These are phyloP conservation scores for Notiomystis cincta DNA, from an alignment of 2,113 vertebrate species.

Conservation along the genomic window DNA sequence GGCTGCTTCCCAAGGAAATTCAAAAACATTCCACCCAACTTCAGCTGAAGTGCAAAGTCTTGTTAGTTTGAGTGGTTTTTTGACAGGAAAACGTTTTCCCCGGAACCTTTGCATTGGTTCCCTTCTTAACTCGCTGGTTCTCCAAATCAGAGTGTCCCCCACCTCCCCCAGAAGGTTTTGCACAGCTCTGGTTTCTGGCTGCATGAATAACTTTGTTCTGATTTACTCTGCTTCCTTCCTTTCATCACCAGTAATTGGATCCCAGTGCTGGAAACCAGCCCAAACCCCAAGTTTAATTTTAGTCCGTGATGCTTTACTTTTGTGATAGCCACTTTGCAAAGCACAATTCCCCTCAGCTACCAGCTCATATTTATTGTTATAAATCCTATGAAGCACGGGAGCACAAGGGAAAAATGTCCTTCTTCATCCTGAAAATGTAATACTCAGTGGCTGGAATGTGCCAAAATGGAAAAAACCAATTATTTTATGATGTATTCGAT, in stretches of 20 bases:
- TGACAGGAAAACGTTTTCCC: background rate
- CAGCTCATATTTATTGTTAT: background rate
- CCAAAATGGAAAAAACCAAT: background rate
- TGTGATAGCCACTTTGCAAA: conserved; percentile 5
- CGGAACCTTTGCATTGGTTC: background rate
- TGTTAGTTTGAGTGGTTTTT: background rate
- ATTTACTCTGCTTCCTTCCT: background rate
- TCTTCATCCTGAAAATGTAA: background rate
- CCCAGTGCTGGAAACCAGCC: background rate
- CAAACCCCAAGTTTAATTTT: conserved; percentile 36
- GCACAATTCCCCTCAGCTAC: background rate
- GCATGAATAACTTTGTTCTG: background rate
- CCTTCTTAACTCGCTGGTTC: background rate
- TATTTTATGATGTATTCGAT: background rate
- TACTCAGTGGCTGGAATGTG: background rate
- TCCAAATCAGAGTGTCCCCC: background rate
- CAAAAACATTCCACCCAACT: background rate
- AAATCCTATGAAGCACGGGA: background rate
- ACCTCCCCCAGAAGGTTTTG: background rate
- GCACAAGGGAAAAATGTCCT: background rate
- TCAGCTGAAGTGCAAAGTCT: background rate
- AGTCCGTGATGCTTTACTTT: background rate
- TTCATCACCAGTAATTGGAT: background rate
- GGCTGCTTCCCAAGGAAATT: background rate
- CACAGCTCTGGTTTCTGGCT: background rate